These are phyloP conservation scores for Euzophera pinguis DNA, from an alignment of 2,888 invertebrate species.

Conservation along the genomic window DNA sequence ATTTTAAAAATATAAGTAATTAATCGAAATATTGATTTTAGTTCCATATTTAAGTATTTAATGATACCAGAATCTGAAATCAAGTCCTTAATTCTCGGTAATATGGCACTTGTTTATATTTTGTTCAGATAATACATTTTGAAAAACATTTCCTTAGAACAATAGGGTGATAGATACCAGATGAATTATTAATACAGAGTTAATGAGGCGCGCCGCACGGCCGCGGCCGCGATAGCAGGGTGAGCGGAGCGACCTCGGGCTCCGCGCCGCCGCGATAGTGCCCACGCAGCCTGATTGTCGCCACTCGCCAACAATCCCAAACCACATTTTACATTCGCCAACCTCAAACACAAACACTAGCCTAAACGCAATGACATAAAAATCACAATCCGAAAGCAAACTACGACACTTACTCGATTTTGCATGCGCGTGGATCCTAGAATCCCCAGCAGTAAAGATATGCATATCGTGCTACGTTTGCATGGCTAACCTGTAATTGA, in stretches of 20 bases:
- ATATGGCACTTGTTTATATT: no score
- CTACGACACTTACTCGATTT: background rate
- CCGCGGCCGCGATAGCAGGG: conserved; percentile 64
- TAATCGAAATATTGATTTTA: background rate
- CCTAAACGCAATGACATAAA: conserved; percentile 17
- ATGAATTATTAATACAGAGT: conserved; percentile 72
- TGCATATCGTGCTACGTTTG: conserved; percentile 22
- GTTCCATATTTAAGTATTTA: background rate
- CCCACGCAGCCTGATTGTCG: conserved; percentile 79
- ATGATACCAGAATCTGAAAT: background rate
- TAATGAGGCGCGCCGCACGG: conserved; percentile 60
- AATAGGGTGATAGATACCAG: conserved; percentile 65
- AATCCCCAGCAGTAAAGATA: conserved; percentile 19
- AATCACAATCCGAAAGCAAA: conserved; percentile 20
- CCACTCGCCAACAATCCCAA: conserved; percentile 57
- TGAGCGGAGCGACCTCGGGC: conserved; percentile 71
- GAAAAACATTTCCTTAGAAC: conserved; percentile 63
- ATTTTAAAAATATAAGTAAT: background rate
- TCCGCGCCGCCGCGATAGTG: conserved; percentile 47
- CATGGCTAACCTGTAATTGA: conserved; percentile 12
- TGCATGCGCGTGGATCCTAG: conserved; percentile 21
- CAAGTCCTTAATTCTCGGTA: no score
- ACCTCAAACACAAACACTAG: conserved; percentile 25
- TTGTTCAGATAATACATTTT: conserved; percentile 30
- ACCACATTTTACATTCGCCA: conserved; percentile 41